Base-by-base conservation (phyloP, 92 coral and sea anemone genomes). In the Paragorgia papillata region DNA sequence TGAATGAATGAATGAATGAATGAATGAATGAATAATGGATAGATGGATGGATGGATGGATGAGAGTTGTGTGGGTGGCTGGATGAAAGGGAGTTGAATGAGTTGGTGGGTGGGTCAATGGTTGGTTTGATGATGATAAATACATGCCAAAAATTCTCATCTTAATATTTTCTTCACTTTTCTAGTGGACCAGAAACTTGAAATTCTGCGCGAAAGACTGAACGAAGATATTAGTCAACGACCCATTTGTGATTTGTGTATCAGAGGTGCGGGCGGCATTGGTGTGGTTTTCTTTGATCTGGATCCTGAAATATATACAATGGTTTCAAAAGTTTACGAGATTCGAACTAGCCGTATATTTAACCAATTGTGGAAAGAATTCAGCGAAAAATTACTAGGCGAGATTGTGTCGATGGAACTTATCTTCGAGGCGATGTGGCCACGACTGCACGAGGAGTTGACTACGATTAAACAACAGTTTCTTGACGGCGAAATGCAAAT, bases 251-350 rank as follows among this genome's bases (percentile, higher is more conserved):
- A 71, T 34, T 34, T 71, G 40, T 71, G 63, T 21, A n/a, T 9
- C 0, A 31, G 27, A 30, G 15, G 20, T 26, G 29, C 78, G 17
- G 14, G 1, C 0, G 64, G 51, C 12, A 67, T 83, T 27, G 53
- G 15, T 17, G 92, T 89, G 33, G 54, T 24, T 0, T 92, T 87
- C 79, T 92, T 92, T 69, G 78, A 59, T 26, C 84, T 92, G 14
- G 79, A 91, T 19, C 62, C 69, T 8, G 57, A 57, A 29, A 53
- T 73, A 9, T 68, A 66, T 48, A 18, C 13, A 1, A 92, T 87
- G 90, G 44, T 92, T 24, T 55, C 67, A 0, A 14, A 7, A 32
- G 74, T 89, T 1, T 71, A 87, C 61, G 48, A 56, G 19, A 50
- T 92, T n/a, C 30, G 60, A 24, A 74, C 80, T 4, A 89, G 95